A percentile compares a stretch with the other conserved stretches of the same genome.
Evolutionary conservation across 2,113 vertebrate species (phyloP).

Genomic region (Cebidichthys violaceus): DNA sequence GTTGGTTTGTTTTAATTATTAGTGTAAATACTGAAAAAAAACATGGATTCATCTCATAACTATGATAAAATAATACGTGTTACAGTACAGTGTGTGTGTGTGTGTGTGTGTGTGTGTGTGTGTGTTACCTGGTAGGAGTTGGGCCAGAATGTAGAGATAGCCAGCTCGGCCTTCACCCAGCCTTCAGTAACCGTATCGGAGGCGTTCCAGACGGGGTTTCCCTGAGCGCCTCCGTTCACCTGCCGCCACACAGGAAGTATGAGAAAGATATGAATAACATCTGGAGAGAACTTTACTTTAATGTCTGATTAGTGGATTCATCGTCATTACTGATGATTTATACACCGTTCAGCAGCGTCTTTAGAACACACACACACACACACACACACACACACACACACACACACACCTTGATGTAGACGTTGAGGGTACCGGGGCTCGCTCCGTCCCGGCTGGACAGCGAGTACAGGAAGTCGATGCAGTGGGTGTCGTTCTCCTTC

Average conservation of each 20-base stretch:
- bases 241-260: slow-evolving; percentile 28
- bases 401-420: slow-evolving; percentile 90
- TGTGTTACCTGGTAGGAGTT: slow-evolving; percentile 94
- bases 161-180: slow-evolving; percentile 96
- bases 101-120: not conserved
- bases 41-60: too few species aligned
- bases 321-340: too few species aligned
- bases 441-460: slow-evolving; percentile 91
- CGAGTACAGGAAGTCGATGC: slow-evolving; percentile 97
- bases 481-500: slow-evolving; percentile 97
- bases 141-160: slow-evolving; percentile 98
- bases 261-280: too few species aligned
- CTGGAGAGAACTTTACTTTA: too few species aligned
- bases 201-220: slow-evolving; percentile 96
- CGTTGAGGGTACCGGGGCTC: slow-evolving; percentile 92
- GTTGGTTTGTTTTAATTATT: too few species aligned
- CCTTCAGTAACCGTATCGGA: slow-evolving; percentile 91
- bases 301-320: too few species aligned
- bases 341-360: too few species aligned
- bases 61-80: too few species aligned
- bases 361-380: not conserved
- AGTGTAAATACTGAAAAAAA: too few species aligned
- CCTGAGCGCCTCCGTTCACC: slow-evolving; percentile 94
- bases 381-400: slow-evolving; percentile 55
- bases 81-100: not conserved